These are phyloP conservation scores for Urosaurus nigricauda DNA, from an alignment of 2,797 vertebrate genomes.

Conservation along the genomic window DNA sequence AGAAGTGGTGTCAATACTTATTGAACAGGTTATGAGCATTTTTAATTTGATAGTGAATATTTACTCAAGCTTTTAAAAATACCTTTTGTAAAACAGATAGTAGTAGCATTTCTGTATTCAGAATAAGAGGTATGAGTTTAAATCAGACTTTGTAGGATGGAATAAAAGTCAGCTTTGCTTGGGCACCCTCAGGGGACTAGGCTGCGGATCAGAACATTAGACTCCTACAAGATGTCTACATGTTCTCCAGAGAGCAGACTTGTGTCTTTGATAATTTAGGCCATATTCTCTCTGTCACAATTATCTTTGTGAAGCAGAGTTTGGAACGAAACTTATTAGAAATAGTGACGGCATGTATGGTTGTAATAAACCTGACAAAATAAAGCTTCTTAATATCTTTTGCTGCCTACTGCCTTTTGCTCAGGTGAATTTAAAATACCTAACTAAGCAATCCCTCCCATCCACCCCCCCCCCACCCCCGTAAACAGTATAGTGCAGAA, in stretches of 20 bases:
- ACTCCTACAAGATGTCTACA: neutral
- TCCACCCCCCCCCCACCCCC: too few relatives aligned
- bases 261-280: neutral
- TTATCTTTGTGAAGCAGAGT: neutral
- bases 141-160: neutral
- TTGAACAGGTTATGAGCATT: neutral
- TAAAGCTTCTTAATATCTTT: constrained; percentile 8
- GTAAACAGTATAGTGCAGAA: neutral
- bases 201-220: neutral
- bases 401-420: neutral
- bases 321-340: neutral
- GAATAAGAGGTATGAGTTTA: neutral
- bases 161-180: neutral
- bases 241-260: neutral
- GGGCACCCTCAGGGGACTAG: too few relatives aligned
- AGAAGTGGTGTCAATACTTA: neutral
- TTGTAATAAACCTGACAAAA: neutral
- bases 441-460: neutral
- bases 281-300: neutral
- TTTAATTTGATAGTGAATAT: neutral
- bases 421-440: neutral
- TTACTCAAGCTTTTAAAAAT: neutral
- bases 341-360: neutral
- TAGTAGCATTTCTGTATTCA: neutral
- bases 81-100: neutral